Base-by-base conservation (phyloP, 2,797 vertebrate genomes). In the Pangasius sanitwongsei region DNA sequence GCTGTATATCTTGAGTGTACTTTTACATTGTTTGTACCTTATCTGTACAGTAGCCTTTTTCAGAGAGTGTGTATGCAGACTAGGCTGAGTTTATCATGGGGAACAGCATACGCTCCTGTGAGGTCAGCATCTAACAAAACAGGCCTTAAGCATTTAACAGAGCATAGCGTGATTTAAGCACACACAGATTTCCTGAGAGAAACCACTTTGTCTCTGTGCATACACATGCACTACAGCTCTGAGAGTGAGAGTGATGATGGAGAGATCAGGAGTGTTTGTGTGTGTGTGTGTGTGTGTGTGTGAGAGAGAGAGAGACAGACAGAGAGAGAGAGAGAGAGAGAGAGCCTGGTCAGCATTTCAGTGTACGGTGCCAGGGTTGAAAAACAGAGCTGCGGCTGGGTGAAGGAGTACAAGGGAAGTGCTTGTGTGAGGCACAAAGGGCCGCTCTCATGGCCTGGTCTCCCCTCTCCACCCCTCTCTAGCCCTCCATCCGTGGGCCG, bases 341-440 rank as follows among this genome's bases (percentile, higher is more conserved):
- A 37, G 83, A 81, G 91, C 86, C 87, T 50, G 74, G 87, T 93
- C 91, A 93, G 92, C 86, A 44, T 93, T 93, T 89, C 86, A 37
- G 44, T 70, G 82, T 90, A 82, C 63, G 86, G 80, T 92, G 90
- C 91, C 88, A 91, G 88, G 91, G 91, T 94, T 91, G 92, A 90
- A 91, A 91, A 94, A 91, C 91, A 90, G 61, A 83, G 81, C 59
- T 88, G 37, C 87, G 88, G 85, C 65, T 86, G 82, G 89, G 87
- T 82, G 77, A 82, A 89, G 83, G n/a, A 91, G 91, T 92, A 95
- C 92, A 94, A 95, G 93, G 88, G 65, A 89, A 72, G 67, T 91
- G 91, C 93, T 94, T 96, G 94, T 95, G 80, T 55, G 86, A 63
- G 72, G 92, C 89, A 94, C 94, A 95, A 95, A 95, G 92, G 91